Conservation (phyloP, 2,797 vertebrate genomes). For the Cetoscarus ocellatus region DNA sequence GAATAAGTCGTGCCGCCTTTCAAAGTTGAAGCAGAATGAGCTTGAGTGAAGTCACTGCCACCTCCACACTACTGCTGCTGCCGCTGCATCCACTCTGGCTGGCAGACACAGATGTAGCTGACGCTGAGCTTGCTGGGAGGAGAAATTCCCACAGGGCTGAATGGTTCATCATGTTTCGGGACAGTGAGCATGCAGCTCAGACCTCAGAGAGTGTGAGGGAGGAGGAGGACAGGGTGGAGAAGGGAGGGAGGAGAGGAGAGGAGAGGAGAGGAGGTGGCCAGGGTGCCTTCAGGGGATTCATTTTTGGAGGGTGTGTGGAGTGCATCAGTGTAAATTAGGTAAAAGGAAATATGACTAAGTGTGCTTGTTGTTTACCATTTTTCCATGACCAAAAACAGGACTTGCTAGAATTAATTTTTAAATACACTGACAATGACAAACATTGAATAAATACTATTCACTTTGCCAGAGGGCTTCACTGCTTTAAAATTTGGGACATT, state of each 20-base stretch:
- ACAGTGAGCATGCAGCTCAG: constrained; percentile 86
- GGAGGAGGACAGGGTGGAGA: not conserved
- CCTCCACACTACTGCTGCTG: constrained; percentile 46
- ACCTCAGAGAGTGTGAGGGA: constrained; percentile 78
- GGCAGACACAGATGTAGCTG: constrained; percentile 86
- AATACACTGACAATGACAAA: too few species aligned
- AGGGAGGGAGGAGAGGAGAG: constrained; percentile 3
- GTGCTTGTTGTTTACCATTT: too few species aligned
- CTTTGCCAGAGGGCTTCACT: too few species aligned
- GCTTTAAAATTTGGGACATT: too few species aligned
- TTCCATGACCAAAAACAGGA: too few species aligned
- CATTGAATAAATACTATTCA: too few species aligned
- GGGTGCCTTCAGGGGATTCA: constrained; percentile 35
- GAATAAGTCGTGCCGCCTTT: constrained; percentile 43
- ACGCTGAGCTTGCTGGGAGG: constrained; percentile 79
- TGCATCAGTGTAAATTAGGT: not conserved
- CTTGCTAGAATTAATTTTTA: too few species aligned
- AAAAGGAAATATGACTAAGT: too few species aligned
- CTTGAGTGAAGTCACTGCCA: constrained; percentile 49
- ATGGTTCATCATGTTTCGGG: constrained; percentile 89
- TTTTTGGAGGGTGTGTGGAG: constrained; percentile 39
- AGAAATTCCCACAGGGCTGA: constrained; percentile 87
- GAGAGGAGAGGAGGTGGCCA: constrained; percentile 10
- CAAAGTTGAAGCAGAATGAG: constrained; percentile 69
- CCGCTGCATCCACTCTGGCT: constrained; percentile 63